Percentiles rank a stretch among this genome's conserved stretches.
phyloP scores from a whole-genome alignment of 2,888 invertebrate species.

The Leptopterna dolabrata region DNA sequence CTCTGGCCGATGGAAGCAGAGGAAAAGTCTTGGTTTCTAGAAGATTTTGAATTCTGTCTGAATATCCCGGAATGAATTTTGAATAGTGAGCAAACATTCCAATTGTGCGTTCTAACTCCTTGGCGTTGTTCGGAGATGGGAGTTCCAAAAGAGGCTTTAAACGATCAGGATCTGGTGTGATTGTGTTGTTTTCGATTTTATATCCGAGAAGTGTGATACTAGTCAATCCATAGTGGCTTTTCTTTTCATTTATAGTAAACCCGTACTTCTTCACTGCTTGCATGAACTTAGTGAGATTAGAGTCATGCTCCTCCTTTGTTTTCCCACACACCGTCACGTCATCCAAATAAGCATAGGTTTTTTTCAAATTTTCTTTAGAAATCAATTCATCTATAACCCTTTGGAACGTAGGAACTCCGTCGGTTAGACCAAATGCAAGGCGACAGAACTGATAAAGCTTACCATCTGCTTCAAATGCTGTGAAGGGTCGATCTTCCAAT shows the following conservation, averaged over 20 bases:
- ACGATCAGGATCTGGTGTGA: not conserved
- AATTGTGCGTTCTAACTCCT: not conserved
- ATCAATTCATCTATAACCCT: no score
- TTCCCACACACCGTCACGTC: no score
- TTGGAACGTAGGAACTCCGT: conserved; percentile 58
- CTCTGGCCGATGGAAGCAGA: no score
- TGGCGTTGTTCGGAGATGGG: not conserved
- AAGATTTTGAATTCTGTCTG: no score
- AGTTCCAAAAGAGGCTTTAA: not conserved
- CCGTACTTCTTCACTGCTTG: not conserved
- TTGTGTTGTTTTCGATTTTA: not conserved
- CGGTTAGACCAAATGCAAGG: conserved; percentile 59
- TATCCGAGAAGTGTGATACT: not conserved
- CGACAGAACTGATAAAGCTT: conserved; percentile 56
- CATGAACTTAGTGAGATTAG: not conserved
- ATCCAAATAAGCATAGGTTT: no score
- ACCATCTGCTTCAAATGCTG: conserved; percentile 58
- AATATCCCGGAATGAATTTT: no score
- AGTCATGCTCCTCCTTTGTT: not conserved
- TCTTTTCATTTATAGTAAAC: not conserved
- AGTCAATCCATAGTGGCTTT: not conserved
- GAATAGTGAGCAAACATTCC: conserved; percentile 16
- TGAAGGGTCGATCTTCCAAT: conserved; percentile 54
- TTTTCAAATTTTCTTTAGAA: not conserved
- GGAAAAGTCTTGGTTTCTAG: no score